Base-by-base conservation (phyloP, 2,888 invertebrate genomes). In the Beris chalybata region DNA sequence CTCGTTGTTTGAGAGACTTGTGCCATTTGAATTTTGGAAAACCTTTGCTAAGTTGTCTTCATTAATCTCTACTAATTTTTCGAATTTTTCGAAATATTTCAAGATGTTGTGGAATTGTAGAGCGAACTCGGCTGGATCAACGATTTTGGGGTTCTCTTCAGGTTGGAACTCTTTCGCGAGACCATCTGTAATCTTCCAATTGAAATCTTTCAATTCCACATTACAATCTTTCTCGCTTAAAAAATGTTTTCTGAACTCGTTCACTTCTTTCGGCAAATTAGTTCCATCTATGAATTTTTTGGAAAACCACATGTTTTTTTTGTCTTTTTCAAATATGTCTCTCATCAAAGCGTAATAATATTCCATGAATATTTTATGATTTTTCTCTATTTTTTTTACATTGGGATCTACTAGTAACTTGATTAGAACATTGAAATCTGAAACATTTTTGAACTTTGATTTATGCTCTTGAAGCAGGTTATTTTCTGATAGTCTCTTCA, bases 51-150 rank as follows among this genome's bases (percentile, higher is more conserved):
- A 22, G 22, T 22, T 22, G 3, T 22, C 22, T 3, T 22, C 22
- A 22, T 22, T 22, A 22, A 22, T 22, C 3, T 22, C 22, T 22
- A 22, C 22, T 3, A 22, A 22, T 22, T 22, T 22, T 22, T 22
- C 22, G 22, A 22, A 22, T 22, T 22, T 22, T 22, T 22, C 22
- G 22, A 22, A 22, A 22, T 22, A 22, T 45, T 15, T 55, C 9
- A 64, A 22, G 13, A 64, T 44, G 5, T 22, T 4, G 32, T 55
- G 13, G 4, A 64, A 29, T 55, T 64, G 47, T 4, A 32, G 4
- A 31, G 54, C 64, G n/a, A 64, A 64, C 4, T 29, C 31, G 12
- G 54, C 45, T 11, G 55, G 22, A n/a, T 45, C 12, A 5, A 30
- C 12, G 5, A 64, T 43, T 30, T 11, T 13, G 4, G 29, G 45